phyloP scores from a whole-genome alignment of 2,888 invertebrate genomes.

The Papilio gigon region DNA sequence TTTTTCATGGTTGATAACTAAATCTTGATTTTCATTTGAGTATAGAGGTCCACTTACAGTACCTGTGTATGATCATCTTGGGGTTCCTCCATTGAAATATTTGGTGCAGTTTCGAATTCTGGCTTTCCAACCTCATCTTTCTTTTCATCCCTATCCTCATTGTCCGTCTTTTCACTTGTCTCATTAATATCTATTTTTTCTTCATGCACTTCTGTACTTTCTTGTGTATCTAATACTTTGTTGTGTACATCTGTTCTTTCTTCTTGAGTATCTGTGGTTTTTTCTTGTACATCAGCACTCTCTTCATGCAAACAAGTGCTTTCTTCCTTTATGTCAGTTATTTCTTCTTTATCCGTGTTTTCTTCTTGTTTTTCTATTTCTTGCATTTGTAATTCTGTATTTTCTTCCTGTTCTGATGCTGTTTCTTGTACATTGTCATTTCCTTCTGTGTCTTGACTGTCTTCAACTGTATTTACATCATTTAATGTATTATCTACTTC shows the following conservation, averaged over 20 bases:
- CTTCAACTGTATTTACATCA: conserved; percentile 30
- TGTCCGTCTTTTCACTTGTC: conserved; percentile 19
- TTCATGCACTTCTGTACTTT: conserved; percentile 43
- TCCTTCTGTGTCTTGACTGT: conserved; percentile 19
- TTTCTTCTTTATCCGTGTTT: conserved; percentile 42
- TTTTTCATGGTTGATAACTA: no score
- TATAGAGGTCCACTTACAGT: conserved; percentile 41
- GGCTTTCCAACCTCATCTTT: conserved; percentile 69
- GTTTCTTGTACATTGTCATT: conserved; percentile 43
- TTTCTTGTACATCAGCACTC: conserved; percentile 43
- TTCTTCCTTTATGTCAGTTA: conserved; percentile 39
- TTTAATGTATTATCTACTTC: conserved; percentile 21
- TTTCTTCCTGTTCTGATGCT: conserved; percentile 19
- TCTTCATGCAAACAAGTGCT: background rate
- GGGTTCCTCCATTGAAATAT: conserved; percentile 69
- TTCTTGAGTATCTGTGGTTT: conserved; percentile 33
- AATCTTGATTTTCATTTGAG: conserved; percentile 10
- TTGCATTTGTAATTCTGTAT: conserved; percentile 43
- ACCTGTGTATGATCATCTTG: conserved; percentile 78
- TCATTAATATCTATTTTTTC: conserved; percentile 42
- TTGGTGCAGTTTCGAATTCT: conserved; percentile 80
- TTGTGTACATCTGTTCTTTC: background rate
- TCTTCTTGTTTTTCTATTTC: conserved; percentile 41
- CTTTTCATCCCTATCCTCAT: conserved; percentile 52
- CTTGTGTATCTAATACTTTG: conserved; percentile 30